Conservation (phyloP, 2,888 invertebrate species). For the Ceriagrion tenellum region DNA sequence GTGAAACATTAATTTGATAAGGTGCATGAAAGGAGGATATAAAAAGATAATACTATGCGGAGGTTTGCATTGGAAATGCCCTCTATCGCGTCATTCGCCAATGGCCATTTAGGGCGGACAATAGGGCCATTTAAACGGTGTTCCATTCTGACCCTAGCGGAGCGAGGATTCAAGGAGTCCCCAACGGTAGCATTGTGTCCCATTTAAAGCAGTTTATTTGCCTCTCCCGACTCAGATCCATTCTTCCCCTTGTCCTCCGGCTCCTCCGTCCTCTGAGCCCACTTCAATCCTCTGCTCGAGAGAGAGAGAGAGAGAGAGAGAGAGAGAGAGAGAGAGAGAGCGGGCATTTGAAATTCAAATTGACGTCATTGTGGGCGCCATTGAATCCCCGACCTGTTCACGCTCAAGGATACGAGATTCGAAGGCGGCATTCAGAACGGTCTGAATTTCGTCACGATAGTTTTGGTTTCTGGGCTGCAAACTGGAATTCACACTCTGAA, state of each 20-base stretch:
- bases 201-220: neutral
- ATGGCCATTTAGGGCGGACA: neutral
- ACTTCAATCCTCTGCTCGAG: neutral
- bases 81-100: neutral
- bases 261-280: neutral
- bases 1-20: neutral
- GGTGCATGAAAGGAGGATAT: neutral
- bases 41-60: neutral
- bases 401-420: neutral
- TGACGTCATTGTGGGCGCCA: neutral
- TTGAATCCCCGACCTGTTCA: neutral
- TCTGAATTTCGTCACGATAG: neutral
- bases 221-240: neutral
- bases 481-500: neutral
- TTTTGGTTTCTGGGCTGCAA: neutral
- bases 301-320: too few relatives aligned
- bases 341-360: conserved; percentile 3
- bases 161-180: neutral
- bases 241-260: neutral
- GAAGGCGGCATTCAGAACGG: neutral
- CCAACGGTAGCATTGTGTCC: neutral
- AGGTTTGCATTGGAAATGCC: neutral
- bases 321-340: too few relatives aligned
- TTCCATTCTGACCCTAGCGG: neutral
- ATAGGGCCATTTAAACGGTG: neutral